phyloP scores from a whole-genome alignment of 2,888 invertebrate genomes.

The Leptopilina myrica region DNA sequence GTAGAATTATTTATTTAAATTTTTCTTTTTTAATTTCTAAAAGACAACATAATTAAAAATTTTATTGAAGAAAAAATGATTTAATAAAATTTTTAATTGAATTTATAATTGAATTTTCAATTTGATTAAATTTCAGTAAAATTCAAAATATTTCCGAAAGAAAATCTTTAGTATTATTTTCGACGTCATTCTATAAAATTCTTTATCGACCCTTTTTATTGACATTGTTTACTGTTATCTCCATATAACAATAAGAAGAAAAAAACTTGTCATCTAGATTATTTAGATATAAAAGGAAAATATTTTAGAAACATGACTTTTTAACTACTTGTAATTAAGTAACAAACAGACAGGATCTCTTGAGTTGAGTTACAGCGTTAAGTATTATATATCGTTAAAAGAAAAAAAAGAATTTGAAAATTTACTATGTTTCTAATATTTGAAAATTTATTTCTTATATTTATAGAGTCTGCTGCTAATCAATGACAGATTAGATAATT shows the following conservation, averaged over 20 bases:
- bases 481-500: background rate
- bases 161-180: too few relatives aligned
- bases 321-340: conserved; percentile 5
- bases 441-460: background rate
- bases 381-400: conserved; percentile 47
- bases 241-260: background rate
- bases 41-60: too few relatives aligned
- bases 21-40: too few relatives aligned
- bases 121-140: too few relatives aligned
- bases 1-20: too few relatives aligned
- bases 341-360: conserved; percentile 2
- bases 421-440: conserved; percentile 1
- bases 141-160: too few relatives aligned
- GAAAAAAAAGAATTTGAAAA: conserved; percentile 42
- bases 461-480: background rate
- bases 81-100: too few relatives aligned
- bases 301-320: conserved; percentile 15
- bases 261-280: background rate
- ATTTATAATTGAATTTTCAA: too few relatives aligned
- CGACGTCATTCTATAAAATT: background rate
- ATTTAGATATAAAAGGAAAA: background rate
- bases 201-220: background rate
- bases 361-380: conserved; percentile 12
- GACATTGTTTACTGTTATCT: too few relatives aligned
- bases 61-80: too few relatives aligned